Evolutionary conservation across 2,888 invertebrate genomes (phyloP), one percentile per base, ranked within the genome.

Genomic region (Icerya purchasi): DNA sequence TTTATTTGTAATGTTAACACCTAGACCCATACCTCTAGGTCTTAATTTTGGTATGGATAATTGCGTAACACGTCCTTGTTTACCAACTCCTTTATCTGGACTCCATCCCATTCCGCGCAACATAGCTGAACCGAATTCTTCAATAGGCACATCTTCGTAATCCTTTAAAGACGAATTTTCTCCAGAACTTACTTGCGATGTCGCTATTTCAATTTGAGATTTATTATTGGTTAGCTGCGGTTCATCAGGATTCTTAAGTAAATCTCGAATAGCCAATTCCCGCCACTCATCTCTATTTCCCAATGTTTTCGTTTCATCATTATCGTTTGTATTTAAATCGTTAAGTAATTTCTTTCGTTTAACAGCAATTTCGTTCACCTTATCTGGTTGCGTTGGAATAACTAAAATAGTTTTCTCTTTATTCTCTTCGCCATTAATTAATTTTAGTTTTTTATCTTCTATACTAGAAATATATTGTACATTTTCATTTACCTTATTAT

Each of bases 91-190:
- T 66, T 75, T 74, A 1, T 77, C 79, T 57, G 86, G 82, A 57
- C 78, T 76, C 89, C 87, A 89, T 10, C 90, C 96, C 94, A 94
- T 96, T 8, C 96, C 97, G 62, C 93, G 75, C 1, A 97, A 74
- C 85, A 96, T 84, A 0, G 96, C 97, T 69, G 87, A 68, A 2
- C 97, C 97, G 79, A 84, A 97, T 58, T 86, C 81, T 67, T 76
- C 77, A 21, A 86, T 77, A 0, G 86, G 84, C 62, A 85, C 75
- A 66, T 75, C 72, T 64, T 83, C 81, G 70, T 84, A 86, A 71
- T 84, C 81, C 50, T 78, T 78, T 21, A 78, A 65, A 2, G 78
- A 77, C 18, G 71, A 67, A 68, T 78, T 79, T 63, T 82, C 78
- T 1, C 82, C 81, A 53, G 76, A 74, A 18, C 81, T 69, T 21